phyloP scores from a whole-genome alignment of 2,888 invertebrate genomes.

The Himalopsyche tibetana region DNA sequence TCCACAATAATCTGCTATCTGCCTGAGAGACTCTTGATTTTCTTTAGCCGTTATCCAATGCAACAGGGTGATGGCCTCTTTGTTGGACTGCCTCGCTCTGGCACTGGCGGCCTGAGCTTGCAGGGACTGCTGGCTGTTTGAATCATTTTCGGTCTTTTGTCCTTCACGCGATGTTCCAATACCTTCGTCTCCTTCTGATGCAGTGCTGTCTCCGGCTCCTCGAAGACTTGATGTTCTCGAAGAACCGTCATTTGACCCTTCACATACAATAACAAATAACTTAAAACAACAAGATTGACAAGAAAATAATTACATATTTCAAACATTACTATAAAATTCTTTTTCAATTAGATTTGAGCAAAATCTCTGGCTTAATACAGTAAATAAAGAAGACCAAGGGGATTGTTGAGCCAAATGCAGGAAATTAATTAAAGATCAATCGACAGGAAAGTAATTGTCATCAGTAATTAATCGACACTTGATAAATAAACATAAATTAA shows the following conservation, averaged over 20 bases:
- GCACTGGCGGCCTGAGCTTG: constrained; percentile 69
- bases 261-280: background rate
- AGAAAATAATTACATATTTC: too few relatives aligned
- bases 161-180: constrained; percentile 58
- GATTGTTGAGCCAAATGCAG: too few relatives aligned
- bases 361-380: too few relatives aligned
- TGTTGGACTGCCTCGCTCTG: constrained; percentile 67
- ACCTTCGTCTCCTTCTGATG: constrained; percentile 64
- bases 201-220: constrained; percentile 62
- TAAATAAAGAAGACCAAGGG: too few relatives aligned
- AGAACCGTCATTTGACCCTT: constrained; percentile 62
- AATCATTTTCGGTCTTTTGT: constrained; percentile 70
- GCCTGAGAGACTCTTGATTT: constrained; percentile 85
- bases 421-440: too few relatives aligned
- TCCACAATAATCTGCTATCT: constrained; percentile 86
- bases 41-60: constrained; percentile 94
- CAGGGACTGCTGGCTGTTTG: constrained; percentile 68
- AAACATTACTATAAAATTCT: too few relatives aligned
- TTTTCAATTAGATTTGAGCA: too few relatives aligned
- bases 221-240: constrained; percentile 63
- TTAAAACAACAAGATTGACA: too few relatives aligned
- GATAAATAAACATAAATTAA: too few relatives aligned
- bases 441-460: too few relatives aligned
- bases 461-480: too few relatives aligned
- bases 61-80: constrained; percentile 80